phyloP scores from a whole-genome alignment of 2,888 invertebrate species.

The Macropis europaea region DNA sequence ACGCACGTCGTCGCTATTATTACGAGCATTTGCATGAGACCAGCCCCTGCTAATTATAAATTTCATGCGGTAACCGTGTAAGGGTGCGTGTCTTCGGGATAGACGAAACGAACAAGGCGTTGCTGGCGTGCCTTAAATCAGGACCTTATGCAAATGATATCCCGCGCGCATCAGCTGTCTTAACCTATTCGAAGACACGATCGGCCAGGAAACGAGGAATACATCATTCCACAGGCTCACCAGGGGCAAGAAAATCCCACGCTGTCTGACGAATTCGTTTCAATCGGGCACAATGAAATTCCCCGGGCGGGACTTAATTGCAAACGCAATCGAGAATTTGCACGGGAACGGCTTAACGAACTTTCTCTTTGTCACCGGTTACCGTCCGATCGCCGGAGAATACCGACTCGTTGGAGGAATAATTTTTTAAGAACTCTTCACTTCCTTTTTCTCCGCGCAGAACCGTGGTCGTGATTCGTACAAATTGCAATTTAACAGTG shows the following conservation, averaged over 20 bases:
- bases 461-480: slow-evolving; percentile 55
- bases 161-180: slow-evolving; percentile 58
- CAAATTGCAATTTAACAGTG: slow-evolving; percentile 63
- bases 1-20: slow-evolving; percentile 39
- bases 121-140: slow-evolving; percentile 32
- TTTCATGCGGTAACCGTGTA: slow-evolving; percentile 48
- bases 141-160: slow-evolving; percentile 58
- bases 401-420: slow-evolving; percentile 40
- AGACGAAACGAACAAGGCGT: slow-evolving; percentile 31
- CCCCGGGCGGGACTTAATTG: slow-evolving; percentile 50
- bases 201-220: slow-evolving; percentile 18
- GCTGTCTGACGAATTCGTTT: slow-evolving; percentile 33
- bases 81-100: slow-evolving; percentile 44
- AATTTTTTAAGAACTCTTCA: slow-evolving; percentile 63
- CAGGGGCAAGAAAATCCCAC: slow-evolving; percentile 40
- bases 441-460: slow-evolving; percentile 25
- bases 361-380: slow-evolving; percentile 55
- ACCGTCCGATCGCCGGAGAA: slow-evolving; percentile 47
- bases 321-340: slow-evolving; percentile 56
- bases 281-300: not conserved
- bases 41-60: slow-evolving; percentile 59
- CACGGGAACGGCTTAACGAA: slow-evolving; percentile 56
- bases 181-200: slow-evolving; percentile 48
- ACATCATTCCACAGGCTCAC: not conserved
- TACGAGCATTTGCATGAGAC: slow-evolving; percentile 51